Evolutionary conservation across 2,888 invertebrate genomes (phyloP).

Genomic region (Meandrusa payeni): DNA sequence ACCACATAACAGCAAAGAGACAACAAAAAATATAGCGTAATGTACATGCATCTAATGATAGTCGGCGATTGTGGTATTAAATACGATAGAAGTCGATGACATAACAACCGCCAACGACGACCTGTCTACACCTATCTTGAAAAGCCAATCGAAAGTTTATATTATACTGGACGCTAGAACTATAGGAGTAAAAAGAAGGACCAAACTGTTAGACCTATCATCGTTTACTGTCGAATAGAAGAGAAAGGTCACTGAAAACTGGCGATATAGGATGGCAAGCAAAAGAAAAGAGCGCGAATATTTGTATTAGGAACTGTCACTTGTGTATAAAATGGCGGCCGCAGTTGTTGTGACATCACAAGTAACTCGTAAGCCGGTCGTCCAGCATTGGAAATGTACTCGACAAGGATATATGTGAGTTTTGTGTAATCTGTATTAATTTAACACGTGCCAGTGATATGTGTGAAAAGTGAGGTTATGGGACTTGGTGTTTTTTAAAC

Average conservation of each 20-base stretch:
- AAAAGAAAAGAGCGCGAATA: constrained; percentile 35
- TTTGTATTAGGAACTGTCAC: constrained; percentile 50
- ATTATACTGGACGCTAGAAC: constrained; percentile 23
- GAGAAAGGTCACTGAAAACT: background rate
- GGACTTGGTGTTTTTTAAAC: background rate
- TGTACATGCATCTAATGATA: constrained; percentile 20
- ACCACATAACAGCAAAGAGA: constrained; percentile 10
- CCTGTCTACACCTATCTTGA: background rate
- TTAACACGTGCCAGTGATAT: background rate
- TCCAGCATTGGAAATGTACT: constrained; percentile 57
- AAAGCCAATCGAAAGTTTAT: constrained; percentile 19
- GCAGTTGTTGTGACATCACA: constrained; percentile 58
- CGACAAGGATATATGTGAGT: constrained; percentile 67
- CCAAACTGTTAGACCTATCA: constrained; percentile 13
- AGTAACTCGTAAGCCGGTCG: constrained; percentile 44
- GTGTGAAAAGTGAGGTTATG: constrained; percentile 15
- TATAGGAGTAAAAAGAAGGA: background rate
- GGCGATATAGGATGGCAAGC: constrained; percentile 5
- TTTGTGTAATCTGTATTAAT: constrained; percentile 29
- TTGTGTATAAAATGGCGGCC: constrained; percentile 55
- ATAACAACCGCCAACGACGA: constrained; percentile 9
- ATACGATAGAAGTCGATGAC: constrained; percentile 6
- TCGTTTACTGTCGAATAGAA: background rate
- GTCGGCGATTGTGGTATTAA: constrained; percentile 13
- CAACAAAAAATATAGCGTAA: constrained; percentile 8